Evolutionary conservation across 2,113 vertebrate genomes (phyloP).

Genomic region (Forbesichthys agassizii): DNA sequence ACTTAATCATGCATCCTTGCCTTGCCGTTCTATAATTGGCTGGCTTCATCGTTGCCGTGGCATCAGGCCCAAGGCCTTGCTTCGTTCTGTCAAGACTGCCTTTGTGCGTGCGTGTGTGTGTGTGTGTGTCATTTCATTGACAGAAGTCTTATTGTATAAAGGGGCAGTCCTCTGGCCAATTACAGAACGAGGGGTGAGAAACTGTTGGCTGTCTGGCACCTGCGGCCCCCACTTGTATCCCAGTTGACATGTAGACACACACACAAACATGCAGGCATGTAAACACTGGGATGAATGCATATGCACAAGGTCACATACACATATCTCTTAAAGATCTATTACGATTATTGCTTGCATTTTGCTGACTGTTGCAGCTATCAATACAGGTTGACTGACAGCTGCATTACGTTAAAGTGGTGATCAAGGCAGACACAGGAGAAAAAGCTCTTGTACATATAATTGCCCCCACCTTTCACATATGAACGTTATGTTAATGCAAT

Average conservation of each 20-base stretch:
- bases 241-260: conserved; percentile 38
- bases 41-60: conserved; percentile 81
- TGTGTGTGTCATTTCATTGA: conserved; percentile 14
- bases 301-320: conserved; percentile 10
- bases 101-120: conserved; percentile 13
- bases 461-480: too few relatives aligned
- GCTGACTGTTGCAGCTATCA: too few relatives aligned
- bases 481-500: too few relatives aligned
- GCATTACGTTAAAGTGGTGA: not conserved
- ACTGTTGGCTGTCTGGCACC: conserved; percentile 79
- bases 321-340: conserved; percentile 17
- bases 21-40: conserved; percentile 79
- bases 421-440: conserved; percentile 31
- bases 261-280: not conserved
- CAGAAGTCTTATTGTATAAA: conserved; percentile 51
- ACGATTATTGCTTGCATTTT: too few relatives aligned
- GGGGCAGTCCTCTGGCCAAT: conserved; percentile 78
- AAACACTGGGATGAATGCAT: not conserved
- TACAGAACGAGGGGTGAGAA: conserved; percentile 84
- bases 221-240: conserved; percentile 72
- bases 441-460: not conserved
- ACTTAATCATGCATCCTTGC: conserved; percentile 79
- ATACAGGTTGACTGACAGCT: too few relatives aligned
- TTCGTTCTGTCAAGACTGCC: conserved; percentile 54
- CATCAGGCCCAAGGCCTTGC: conserved; percentile 78